Conservation (phyloP, 2,113 vertebrate species). For the Oriolus oriolus region DNA sequence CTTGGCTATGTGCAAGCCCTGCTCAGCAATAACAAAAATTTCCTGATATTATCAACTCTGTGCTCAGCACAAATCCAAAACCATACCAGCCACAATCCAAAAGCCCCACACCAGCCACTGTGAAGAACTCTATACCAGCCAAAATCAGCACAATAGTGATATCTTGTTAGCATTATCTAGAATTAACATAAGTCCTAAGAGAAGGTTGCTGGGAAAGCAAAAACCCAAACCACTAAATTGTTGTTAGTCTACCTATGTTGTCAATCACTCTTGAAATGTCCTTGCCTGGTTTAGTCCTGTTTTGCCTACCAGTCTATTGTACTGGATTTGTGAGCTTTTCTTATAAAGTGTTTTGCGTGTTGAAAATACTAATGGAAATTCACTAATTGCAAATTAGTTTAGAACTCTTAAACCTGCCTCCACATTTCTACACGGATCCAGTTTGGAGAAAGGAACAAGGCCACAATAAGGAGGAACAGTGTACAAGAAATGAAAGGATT, state of each 20-base stretch:
- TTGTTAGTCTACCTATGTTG: background rate
- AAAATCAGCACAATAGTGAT: background rate
- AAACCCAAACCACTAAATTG: background rate
- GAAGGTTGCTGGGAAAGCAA: background rate
- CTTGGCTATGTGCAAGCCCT: background rate
- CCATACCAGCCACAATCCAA: too few species aligned
- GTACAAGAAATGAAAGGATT: background rate
- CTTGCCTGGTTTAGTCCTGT: background rate
- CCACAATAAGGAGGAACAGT: background rate
- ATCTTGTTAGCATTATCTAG: background rate
- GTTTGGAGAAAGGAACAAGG: background rate
- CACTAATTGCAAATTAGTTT: background rate
- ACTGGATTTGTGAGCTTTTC: background rate
- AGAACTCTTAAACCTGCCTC: background rate
- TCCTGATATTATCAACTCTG: accelerated
- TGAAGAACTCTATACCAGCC: background rate
- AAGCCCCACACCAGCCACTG: background rate
- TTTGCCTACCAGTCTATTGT: background rate
- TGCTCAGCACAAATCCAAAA: background rate
- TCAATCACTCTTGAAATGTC: background rate
- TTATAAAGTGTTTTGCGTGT: background rate
- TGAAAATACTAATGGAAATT: background rate
- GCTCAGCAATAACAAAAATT: background rate
- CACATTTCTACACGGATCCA: background rate
- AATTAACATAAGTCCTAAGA: background rate